Conservation (phyloP, 92 coral and sea anemone species). For the Porites evermanni region DNA sequence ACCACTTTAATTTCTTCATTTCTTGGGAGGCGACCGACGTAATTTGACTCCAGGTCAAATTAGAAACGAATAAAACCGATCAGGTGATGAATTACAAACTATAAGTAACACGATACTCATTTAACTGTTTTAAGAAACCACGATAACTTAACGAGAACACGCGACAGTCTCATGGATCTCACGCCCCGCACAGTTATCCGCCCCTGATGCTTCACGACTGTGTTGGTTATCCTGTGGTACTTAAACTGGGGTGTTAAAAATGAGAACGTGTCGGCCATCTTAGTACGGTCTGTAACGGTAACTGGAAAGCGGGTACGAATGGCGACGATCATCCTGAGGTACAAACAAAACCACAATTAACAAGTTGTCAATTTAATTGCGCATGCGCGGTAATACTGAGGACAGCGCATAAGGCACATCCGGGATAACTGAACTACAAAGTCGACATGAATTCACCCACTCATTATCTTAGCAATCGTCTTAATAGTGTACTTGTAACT, state of each 20-base stretch:
- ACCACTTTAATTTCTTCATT: background rate
- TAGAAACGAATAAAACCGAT: background rate
- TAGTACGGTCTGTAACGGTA: slow-evolving; percentile 83
- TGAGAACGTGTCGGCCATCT: background rate
- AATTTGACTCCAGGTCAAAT: slow-evolving; percentile 1
- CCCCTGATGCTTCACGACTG: background rate
- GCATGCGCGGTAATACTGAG: too few species aligned
- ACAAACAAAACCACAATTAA: background rate
- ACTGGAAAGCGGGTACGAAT: slow-evolving; percentile 76
- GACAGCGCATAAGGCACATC: too few species aligned
- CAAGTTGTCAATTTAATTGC: too few species aligned
- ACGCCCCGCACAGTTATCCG: background rate
- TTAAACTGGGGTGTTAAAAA: background rate
- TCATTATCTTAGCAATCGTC: too few species aligned
- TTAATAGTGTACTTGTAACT: too few species aligned
- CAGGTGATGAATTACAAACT: background rate
- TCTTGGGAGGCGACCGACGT: background rate
- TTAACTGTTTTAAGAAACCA: background rate
- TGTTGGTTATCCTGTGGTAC: too few species aligned
- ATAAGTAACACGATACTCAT: background rate
- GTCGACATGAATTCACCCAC: too few species aligned
- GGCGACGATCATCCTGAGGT: slow-evolving; percentile 79
- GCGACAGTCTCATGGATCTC: background rate
- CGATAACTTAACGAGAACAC: slow-evolving; percentile 11
- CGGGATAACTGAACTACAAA: too few species aligned